Conservation (phyloP, 2,113 vertebrate species). For the Aleadryas rufinucha region DNA sequence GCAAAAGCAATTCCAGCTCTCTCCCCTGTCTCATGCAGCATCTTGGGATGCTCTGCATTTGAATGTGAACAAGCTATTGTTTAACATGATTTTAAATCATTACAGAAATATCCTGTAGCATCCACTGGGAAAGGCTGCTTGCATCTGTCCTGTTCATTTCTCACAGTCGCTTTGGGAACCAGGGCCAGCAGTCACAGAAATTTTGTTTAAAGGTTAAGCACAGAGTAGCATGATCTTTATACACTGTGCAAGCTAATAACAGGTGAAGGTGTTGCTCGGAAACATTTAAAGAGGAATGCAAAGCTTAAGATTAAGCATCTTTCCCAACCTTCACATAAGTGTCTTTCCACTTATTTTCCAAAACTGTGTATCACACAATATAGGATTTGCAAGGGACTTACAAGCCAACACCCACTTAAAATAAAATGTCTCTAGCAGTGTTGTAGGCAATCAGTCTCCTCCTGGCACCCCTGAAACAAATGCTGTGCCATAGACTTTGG, state of each 20-base stretch:
- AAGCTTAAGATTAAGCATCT: background rate
- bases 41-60: background rate
- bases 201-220: constrained; percentile 8
- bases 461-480: background rate
- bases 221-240: background rate
- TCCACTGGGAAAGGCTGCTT: constrained; percentile 5
- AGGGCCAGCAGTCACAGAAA: background rate
- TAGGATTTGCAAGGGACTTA: background rate
- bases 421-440: background rate
- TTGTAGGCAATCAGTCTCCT: background rate
- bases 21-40: background rate
- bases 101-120: constrained; percentile 2
- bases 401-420: background rate
- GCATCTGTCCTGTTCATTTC: constrained; percentile 16
- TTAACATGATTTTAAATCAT: constrained; percentile 33
- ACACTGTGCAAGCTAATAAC: background rate
- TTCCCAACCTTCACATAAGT: background rate
- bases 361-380: background rate
- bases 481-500: background rate
- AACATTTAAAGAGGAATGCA: background rate
- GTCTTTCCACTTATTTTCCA: background rate
- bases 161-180: background rate
- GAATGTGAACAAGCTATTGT: constrained; percentile 24
- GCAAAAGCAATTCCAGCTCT: constrained; percentile 35
- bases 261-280: background rate